Evolutionary conservation across 2,113 vertebrate species (phyloP).

Genomic region (Holacanthus passer): DNA sequence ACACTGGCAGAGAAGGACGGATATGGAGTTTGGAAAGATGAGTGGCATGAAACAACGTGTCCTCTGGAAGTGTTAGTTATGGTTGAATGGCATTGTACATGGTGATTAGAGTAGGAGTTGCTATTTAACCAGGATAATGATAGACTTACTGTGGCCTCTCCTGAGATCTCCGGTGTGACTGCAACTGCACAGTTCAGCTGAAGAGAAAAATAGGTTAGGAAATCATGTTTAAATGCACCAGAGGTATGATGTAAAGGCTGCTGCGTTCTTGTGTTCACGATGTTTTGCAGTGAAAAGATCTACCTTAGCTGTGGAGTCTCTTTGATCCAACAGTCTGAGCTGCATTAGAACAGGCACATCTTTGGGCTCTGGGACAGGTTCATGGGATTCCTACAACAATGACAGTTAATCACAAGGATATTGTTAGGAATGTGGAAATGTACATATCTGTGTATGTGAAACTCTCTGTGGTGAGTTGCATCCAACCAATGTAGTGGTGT

Average conservation of each 20-base stretch:
- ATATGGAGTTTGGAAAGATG: conserved; percentile 54
- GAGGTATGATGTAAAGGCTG: not conserved
- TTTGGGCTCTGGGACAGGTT: conserved; percentile 76
- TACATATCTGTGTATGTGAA: not conserved
- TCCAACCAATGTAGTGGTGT: not conserved
- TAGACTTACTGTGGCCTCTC: conserved; percentile 80
- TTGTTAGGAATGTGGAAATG: not conserved
- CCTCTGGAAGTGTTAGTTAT: conserved; percentile 10
- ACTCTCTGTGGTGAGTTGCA: not conserved
- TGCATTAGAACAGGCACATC: conserved; percentile 84
- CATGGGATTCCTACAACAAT: conserved; percentile 65
- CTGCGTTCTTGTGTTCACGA: not conserved
- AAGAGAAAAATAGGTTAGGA: conserved; percentile 15
- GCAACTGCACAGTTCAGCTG: conserved; percentile 84
- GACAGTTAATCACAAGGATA: conserved; percentile 7
- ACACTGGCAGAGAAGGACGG: conserved; percentile 74
- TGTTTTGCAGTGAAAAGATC: not conserved
- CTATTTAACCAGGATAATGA: conserved; percentile 27
- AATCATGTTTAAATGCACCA: not conserved
- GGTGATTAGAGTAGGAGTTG: conserved; percentile 39
- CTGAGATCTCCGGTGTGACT: conserved; percentile 82
- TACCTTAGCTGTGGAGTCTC: conserved; percentile 88
- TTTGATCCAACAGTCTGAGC: conserved; percentile 87
- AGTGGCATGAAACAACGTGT: conserved; percentile 33
- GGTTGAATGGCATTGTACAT: conserved; percentile 21